Evolutionary conservation across 2,888 invertebrate genomes (phyloP).

Genomic region (Petrolisthes manimaculis): DNA sequence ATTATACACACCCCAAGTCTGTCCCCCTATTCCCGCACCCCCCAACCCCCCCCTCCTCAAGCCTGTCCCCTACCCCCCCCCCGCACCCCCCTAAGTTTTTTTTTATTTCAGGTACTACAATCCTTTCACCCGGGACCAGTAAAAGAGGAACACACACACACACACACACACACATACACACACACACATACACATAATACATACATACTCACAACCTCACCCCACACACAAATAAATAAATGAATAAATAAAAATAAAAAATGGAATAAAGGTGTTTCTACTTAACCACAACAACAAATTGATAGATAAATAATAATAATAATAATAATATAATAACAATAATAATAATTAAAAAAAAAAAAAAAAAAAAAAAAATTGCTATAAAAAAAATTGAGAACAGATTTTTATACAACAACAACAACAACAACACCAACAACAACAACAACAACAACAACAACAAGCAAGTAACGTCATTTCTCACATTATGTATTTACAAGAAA

Average conservation of each 20-base stretch:
- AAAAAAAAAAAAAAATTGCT: background rate
- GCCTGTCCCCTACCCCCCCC: background rate
- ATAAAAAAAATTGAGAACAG: background rate
- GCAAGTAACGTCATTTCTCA: background rate
- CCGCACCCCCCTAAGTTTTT: background rate
- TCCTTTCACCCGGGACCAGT: conserved; percentile 31
- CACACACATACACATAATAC: background rate
- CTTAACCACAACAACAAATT: no score
- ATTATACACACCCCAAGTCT: background rate
- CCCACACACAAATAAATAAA: background rate
- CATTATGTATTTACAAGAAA: background rate
- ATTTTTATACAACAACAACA: background rate
- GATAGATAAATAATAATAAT: background rate
- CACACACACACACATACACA: conserved; percentile 1
- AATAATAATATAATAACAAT: conserved; percentile 15
- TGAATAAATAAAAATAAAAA: no score
- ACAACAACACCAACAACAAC: background rate
- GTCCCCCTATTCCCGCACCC: background rate
- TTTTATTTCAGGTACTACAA: conserved; percentile 36
- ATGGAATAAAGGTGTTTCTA: no score
- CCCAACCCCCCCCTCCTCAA: no score
- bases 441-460: no score
- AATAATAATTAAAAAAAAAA: background rate
- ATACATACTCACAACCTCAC: background rate
- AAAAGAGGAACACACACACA: background rate